These are phyloP conservation scores for Megalops atlanticus DNA, from an alignment of 2,113 vertebrate genomes.

Conservation along the genomic window DNA sequence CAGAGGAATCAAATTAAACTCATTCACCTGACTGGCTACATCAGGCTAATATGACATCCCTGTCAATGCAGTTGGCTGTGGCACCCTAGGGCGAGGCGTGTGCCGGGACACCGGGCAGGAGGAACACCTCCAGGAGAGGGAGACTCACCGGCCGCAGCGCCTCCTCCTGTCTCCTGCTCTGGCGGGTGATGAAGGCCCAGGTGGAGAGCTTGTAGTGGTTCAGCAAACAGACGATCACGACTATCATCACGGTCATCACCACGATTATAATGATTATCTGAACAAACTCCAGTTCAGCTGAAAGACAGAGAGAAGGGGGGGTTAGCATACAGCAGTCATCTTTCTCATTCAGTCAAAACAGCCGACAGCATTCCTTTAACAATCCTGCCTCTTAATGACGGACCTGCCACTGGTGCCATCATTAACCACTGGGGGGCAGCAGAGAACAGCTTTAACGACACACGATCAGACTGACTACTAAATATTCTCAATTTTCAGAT, in stretches of 20 bases:
- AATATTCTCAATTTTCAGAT: background rate
- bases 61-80: background rate
- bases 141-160: slow-evolving; percentile 84
- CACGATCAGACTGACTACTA: background rate
- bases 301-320: slow-evolving; percentile 36
- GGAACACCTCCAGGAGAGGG: background rate
- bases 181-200: slow-evolving; percentile 88
- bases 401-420: background rate
- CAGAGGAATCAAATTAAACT: background rate
- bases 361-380: background rate
- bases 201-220: slow-evolving; percentile 96
- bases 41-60: background rate
- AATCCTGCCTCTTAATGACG: background rate
- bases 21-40: no score
- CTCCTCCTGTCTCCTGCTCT: slow-evolving; percentile 82
- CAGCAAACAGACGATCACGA: slow-evolving; percentile 94
- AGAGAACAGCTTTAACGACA: background rate
- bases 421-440: background rate
- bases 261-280: slow-evolving; percentile 95
- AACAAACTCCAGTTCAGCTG: slow-evolving; percentile 97
- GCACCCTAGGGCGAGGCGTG: background rate
- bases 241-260: slow-evolving; percentile 96
- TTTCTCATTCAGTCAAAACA: background rate
- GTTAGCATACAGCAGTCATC: background rate
- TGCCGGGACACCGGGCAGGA: background rate